These are phyloP conservation scores for Bombyx mori DNA, from an alignment of 1,140 invertebrate genomes.

Conservation along the genomic window DNA sequence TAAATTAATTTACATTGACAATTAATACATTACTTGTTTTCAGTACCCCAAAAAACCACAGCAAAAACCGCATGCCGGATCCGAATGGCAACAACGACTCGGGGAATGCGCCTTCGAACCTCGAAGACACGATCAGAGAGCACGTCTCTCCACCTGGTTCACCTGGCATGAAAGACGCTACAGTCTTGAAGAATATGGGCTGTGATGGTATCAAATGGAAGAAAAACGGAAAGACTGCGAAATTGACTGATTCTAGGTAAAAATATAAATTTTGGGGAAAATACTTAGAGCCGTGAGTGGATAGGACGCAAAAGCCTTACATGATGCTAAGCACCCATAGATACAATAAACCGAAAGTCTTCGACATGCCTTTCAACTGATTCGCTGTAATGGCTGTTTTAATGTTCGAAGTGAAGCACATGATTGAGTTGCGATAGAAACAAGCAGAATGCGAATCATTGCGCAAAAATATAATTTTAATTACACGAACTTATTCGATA, in stretches of 20 bases:
- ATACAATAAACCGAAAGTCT: too few relatives aligned
- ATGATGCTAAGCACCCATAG: too few relatives aligned
- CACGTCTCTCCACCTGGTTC: slow-evolving; percentile 69
- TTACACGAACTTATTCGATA: too few relatives aligned
- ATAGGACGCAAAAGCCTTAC: too few relatives aligned
- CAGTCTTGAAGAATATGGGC: slow-evolving; percentile 46
- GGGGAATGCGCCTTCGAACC: slow-evolving; percentile 80
- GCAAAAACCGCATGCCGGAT: slow-evolving; percentile 74
- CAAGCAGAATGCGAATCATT: too few relatives aligned
- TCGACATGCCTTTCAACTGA: too few relatives aligned
- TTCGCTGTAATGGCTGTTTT: too few relatives aligned
- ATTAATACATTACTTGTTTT: slow-evolving; percentile 6
- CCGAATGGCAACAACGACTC: slow-evolving; percentile 86
- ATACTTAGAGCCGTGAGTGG: too few relatives aligned
- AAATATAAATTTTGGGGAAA: not conserved
- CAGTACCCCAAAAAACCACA: slow-evolving; percentile 62
- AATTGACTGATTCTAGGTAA: slow-evolving; percentile 43
- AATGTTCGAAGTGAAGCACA: too few relatives aligned
- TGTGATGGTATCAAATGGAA: slow-evolving; percentile 45
- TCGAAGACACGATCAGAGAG: slow-evolving; percentile 69
- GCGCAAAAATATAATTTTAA: too few relatives aligned
- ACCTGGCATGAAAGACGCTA: slow-evolving; percentile 55
- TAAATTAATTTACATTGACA: not conserved
- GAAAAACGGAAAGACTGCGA: slow-evolving; percentile 49
- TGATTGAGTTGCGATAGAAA: too few relatives aligned